phyloP scores from a whole-genome alignment of 2,888 invertebrate genomes.

The Caenorhabditis drosophilae region DNA sequence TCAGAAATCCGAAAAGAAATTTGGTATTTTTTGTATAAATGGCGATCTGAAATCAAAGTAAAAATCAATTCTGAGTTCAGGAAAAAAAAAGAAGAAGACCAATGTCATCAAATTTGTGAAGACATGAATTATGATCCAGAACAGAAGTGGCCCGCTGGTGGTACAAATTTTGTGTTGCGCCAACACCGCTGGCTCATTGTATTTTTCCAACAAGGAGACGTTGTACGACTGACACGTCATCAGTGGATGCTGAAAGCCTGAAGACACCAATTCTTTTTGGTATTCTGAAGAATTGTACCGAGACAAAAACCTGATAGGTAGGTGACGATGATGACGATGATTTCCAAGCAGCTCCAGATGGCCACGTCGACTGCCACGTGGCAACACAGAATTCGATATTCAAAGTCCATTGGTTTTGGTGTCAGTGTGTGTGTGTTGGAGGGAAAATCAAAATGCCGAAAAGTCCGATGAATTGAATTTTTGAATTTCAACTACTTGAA shows the following conservation, averaged over 20 bases:
- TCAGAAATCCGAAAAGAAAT: slow-evolving; percentile 33
- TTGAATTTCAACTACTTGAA: too few species aligned
- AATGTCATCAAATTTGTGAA: slow-evolving; percentile 45
- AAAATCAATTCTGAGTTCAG: too few species aligned
- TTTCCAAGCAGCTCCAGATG: slow-evolving; percentile 38
- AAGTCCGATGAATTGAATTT: too few species aligned
- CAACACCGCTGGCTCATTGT: slow-evolving; percentile 32
- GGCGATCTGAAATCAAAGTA: too few species aligned
- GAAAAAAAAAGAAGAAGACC: too few species aligned
- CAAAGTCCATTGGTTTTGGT: slow-evolving; percentile 18
- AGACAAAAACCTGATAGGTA: slow-evolving; percentile 45
- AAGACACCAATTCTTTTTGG: not conserved
- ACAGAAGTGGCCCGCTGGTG: slow-evolving; percentile 44
- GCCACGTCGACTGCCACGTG: slow-evolving; percentile 50
- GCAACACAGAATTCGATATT: slow-evolving; percentile 48
- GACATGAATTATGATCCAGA: slow-evolving; percentile 49
- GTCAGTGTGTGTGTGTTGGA: not conserved
- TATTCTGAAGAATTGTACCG: not conserved
- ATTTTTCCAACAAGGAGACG: slow-evolving; percentile 38
- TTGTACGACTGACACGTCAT: slow-evolving; percentile 49
- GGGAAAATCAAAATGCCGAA: slow-evolving; percentile 5
- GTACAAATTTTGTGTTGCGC: slow-evolving; percentile 47
- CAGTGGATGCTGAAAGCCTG: slow-evolving; percentile 49
- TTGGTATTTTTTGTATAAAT: slow-evolving; percentile 38
- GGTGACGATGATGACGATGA: slow-evolving; percentile 37